Evolutionary conservation across 1,140 invertebrate genomes (phyloP).

Genomic region (Globodera rostochiensis): DNA sequence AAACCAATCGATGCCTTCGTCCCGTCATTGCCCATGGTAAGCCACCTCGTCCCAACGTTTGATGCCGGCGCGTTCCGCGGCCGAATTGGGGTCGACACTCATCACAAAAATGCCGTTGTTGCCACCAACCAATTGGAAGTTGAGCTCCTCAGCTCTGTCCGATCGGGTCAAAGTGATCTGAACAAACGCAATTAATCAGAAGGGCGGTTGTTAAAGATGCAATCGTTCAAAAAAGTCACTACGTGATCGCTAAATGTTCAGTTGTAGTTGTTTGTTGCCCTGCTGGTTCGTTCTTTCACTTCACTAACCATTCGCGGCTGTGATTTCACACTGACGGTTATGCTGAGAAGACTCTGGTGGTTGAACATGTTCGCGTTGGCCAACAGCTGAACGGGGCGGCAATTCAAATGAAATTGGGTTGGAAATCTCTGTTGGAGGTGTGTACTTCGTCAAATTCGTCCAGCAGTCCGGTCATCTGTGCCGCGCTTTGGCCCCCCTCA

Average conservation of each 20-base stretch:
- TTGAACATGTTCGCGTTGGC: conserved; percentile 83
- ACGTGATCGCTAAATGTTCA: too few relatives aligned
- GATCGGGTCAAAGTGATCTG: conserved; percentile 22
- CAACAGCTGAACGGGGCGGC: conserved; percentile 69
- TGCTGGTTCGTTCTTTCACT: not conserved
- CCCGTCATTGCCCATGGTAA: not conserved
- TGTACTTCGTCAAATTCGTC: conserved; percentile 80
- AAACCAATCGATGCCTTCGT: conserved; percentile 6
- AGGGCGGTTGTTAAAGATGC: not conserved
- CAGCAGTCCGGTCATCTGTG: conserved; percentile 92
- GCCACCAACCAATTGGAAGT: conserved; percentile 71
- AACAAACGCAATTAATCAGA: not conserved
- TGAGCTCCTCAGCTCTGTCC: conserved; percentile 13
- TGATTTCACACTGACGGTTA: conserved; percentile 94
- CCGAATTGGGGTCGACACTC: conserved; percentile 86
- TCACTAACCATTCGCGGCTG: conserved; percentile 82
- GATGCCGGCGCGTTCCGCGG: conserved; percentile 91
- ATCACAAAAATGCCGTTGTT: conserved; percentile 84
- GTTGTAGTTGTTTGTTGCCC: too few relatives aligned
- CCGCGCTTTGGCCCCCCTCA: conserved; percentile 77
- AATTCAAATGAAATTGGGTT: conserved; percentile 20
- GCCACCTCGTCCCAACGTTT: conserved; percentile 87
- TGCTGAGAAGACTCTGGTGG: conserved; percentile 80
- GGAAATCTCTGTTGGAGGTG: too few relatives aligned
- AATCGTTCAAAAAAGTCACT: not conserved